A percentile compares a stretch with the other conserved stretches of the same genome.
These are phyloP conservation scores for Malurus melanocephalus DNA, from an alignment of 2,113 vertebrate species.

Conservation along the genomic window DNA sequence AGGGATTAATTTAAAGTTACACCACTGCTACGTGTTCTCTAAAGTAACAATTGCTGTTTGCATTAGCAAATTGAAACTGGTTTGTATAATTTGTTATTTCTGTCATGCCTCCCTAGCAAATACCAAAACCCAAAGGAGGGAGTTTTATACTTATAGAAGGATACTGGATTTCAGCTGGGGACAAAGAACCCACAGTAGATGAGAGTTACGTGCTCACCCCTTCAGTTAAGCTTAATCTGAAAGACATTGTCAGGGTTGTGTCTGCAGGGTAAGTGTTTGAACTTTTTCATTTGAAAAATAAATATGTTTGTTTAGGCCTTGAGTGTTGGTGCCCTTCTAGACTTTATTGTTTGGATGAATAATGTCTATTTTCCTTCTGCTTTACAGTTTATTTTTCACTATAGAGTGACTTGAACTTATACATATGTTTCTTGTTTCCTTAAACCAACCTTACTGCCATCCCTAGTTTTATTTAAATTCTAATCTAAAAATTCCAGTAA, in stretches of 20 bases:
- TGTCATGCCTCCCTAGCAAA: conserved; percentile 74
- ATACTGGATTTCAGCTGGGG: conserved; percentile 92
- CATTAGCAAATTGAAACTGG: background rate
- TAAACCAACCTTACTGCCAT: background rate
- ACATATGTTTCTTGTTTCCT: conserved; percentile 6
- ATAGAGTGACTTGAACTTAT: background rate
- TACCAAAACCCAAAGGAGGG: conserved; percentile 82
- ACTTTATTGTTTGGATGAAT: background rate
- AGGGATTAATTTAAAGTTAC: background rate
- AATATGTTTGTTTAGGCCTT: background rate
- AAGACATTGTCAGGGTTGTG: conserved; percentile 90
- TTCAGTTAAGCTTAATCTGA: conserved; percentile 93
- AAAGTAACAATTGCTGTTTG: background rate
- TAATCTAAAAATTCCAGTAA: background rate
- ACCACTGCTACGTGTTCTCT: no score
- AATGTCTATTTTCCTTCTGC: background rate
- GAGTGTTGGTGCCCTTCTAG: background rate
- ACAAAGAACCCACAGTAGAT: conserved; percentile 84
- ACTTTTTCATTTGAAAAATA: background rate
- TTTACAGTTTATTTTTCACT: background rate
- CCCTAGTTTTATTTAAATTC: background rate
- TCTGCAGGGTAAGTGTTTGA: conserved; percentile 84
- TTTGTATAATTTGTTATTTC: background rate
- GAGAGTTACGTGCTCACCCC: conserved; percentile 88
- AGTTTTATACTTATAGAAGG: conserved; percentile 84